Evolutionary conservation across 1,140 invertebrate species (phyloP).

Genomic region (Drosophila rufa): DNA sequence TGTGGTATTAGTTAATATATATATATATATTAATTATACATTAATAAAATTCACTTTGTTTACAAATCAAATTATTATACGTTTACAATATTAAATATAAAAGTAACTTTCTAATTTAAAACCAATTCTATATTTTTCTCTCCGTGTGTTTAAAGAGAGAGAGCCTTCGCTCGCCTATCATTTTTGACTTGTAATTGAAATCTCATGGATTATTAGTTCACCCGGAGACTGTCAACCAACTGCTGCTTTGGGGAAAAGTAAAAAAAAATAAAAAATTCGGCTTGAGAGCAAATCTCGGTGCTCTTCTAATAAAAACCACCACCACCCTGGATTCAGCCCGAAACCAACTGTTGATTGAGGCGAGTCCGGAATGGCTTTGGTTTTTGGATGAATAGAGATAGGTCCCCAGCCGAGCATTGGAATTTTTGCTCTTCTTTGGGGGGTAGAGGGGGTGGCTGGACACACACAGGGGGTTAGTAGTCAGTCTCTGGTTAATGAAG

Average conservation of each 20-base stretch:
- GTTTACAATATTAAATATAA: not conserved
- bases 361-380: slow-evolving; percentile 28
- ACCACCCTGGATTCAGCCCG: not conserved
- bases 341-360: slow-evolving; percentile 70
- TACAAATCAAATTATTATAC: too few relatives aligned
- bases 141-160: not conserved
- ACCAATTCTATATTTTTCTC: not conserved
- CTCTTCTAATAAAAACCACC: slow-evolving; percentile 3
- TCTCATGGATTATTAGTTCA: slow-evolving; percentile 79
- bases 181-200: slow-evolving; percentile 78
- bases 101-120: not conserved
- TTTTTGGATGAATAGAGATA: slow-evolving; percentile 39
- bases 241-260: slow-evolving; percentile 6
- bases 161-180: slow-evolving; percentile 39
- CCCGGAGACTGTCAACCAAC: slow-evolving; percentile 19
- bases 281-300: slow-evolving; percentile 10
- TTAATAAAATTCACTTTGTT: too few relatives aligned
- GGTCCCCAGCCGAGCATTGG: slow-evolving; percentile 8
- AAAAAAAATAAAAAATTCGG: slow-evolving; percentile 8
- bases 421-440: slow-evolving; percentile 29
- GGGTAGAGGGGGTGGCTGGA: not conserved
- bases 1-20: too few relatives aligned
- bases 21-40: too few relatives aligned
- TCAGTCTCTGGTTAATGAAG: slow-evolving; percentile 61
- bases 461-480: slow-evolving; percentile 2